A percentile compares a stretch with the other conserved stretches of the same genome.
Evolutionary conservation across 2,113 vertebrate species (phyloP).

Genomic region (Mormyrus lacerda): DNA sequence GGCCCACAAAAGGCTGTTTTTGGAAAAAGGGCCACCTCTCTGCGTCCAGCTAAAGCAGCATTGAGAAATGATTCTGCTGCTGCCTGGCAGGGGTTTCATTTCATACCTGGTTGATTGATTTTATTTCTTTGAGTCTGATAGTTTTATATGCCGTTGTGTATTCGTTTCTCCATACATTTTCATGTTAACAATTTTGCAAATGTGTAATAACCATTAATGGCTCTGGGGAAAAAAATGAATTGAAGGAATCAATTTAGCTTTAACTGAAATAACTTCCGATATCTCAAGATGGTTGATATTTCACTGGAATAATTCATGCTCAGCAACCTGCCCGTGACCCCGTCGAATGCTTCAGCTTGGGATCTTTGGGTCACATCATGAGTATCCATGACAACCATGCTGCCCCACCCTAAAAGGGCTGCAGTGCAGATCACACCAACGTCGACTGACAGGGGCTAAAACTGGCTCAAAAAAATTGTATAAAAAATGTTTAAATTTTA

Average conservation of each 20-base stretch:
- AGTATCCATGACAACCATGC: not conserved
- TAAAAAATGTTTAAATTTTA: not conserved
- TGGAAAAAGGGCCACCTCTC: not conserved
- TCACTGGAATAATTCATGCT: not conserved
- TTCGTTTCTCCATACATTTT: not conserved
- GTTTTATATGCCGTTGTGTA: not conserved
- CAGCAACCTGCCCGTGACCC: not conserved
- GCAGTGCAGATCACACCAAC: not conserved
- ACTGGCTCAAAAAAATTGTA: not conserved
- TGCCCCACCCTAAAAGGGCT: not conserved
- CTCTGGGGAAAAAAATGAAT: not conserved
- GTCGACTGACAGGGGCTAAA: not conserved
- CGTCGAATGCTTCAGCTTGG: not conserved
- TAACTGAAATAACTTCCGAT: not conserved
- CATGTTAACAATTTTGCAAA: not conserved
- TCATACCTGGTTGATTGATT: not conserved
- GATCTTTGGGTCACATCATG: not conserved
- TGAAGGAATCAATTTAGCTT: not conserved
- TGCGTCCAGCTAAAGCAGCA: not conserved
- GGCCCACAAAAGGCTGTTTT: not conserved
- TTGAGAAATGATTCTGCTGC: not conserved
- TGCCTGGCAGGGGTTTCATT: not conserved
- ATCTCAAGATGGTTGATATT: not conserved
- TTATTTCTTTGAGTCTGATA: not conserved
- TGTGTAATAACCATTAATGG: not conserved